These are phyloP conservation scores for Brachypterus glaber DNA, from an alignment of 2,888 invertebrate species.

Conservation along the genomic window DNA sequence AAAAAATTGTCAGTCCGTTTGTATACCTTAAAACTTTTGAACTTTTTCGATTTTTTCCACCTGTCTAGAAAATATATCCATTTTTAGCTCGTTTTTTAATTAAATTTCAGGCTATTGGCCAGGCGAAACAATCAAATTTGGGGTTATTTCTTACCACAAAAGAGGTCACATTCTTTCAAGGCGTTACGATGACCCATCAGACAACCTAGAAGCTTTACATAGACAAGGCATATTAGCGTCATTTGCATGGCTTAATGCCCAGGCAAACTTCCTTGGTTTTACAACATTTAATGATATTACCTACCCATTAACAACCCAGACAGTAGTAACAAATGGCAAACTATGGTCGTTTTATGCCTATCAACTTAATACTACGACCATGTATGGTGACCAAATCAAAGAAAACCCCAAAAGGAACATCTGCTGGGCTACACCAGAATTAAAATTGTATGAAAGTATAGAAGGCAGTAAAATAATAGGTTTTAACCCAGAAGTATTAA, in stretches of 20 bases:
- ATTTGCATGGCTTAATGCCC: constrained; percentile 69
- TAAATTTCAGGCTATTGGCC: constrained; percentile 67
- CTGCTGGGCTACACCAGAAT: constrained; percentile 65
- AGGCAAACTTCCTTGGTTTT: constrained; percentile 81
- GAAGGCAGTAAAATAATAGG: constrained; percentile 59
- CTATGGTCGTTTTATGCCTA: constrained; percentile 80
- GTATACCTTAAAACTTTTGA: background rate
- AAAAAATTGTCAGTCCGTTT: background rate
- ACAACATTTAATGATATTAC: constrained; percentile 83
- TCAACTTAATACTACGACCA: constrained; percentile 77
- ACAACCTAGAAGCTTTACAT: constrained; percentile 56
- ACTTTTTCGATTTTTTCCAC: background rate
- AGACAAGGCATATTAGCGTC: constrained; percentile 68
- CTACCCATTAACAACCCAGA: constrained; percentile 84
- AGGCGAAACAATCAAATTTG: constrained; percentile 68
- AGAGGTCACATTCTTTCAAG: constrained; percentile 49
- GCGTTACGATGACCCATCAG: constrained; percentile 43
- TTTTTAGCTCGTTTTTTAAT: constrained; percentile 5
- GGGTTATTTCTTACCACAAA: constrained; percentile 63
- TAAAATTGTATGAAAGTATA: constrained; percentile 65
- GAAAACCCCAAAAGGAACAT: constrained; percentile 65
- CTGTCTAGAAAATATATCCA: background rate
- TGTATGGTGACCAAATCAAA: constrained; percentile 54
- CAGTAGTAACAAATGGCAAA: constrained; percentile 80
- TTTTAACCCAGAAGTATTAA: constrained; percentile 71